A percentile compares a stretch with the other conserved stretches of the same genome.
Conservation (phyloP, 1,140 invertebrate species). For the Cryptotermes secundus region DNA sequence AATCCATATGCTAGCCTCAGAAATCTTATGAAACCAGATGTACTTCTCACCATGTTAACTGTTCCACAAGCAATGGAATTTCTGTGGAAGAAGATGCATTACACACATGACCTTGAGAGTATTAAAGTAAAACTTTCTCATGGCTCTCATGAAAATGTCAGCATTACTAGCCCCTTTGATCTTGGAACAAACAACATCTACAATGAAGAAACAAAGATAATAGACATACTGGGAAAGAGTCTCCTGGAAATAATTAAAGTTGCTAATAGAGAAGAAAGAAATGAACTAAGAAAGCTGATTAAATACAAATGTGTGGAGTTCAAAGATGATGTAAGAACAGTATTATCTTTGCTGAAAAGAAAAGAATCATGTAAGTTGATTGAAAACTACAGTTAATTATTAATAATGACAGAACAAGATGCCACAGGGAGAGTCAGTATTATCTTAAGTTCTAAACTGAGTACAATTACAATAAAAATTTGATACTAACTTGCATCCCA, state of each 20-base stretch:
- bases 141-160: not conserved
- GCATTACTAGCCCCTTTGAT: not conserved
- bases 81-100: not conserved
- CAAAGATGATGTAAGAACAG: not conserved
- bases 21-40: not conserved
- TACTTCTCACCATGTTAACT: not conserved
- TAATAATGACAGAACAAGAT: too few species aligned
- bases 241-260: not conserved
- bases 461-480: not conserved
- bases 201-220: not conserved
- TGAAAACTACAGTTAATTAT: not conserved
- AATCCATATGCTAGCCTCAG: not conserved
- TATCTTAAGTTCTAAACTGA: not conserved
- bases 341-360: not conserved
- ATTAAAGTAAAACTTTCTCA: not conserved
- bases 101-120: not conserved
- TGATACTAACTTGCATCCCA: not conserved
- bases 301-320: not conserved
- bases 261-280: not conserved
- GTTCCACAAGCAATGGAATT: not conserved
- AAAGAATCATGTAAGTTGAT: not conserved
- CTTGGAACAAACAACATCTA: not conserved
- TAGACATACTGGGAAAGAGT: not conserved
- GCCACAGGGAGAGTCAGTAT: not conserved
- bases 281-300: not conserved